Conservation (phyloP, 2,113 vertebrate species). For the Oryzias woworae region DNA sequence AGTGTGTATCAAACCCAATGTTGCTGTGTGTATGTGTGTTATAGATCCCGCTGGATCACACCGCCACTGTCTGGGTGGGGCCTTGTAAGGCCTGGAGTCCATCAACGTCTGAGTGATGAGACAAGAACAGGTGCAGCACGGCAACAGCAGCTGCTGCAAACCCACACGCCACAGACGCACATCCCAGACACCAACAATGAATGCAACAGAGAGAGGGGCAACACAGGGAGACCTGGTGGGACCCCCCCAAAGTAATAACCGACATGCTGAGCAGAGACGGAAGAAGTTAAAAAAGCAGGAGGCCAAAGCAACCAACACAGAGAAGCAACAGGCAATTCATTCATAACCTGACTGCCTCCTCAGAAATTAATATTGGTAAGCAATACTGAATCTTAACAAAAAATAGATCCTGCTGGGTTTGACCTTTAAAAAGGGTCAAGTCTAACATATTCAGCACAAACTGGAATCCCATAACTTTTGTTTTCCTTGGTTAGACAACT, state of each 20-base stretch:
- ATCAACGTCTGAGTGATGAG: conserved; percentile 75
- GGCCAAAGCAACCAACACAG: conserved; percentile 1
- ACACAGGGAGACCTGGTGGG: conserved; percentile 12
- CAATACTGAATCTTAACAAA: not conserved
- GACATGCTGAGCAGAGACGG: conserved; percentile 1
- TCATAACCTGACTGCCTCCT: conserved; percentile 7
- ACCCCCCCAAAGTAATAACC: conserved; percentile 9
- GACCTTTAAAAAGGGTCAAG: conserved; percentile 22
- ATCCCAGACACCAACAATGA: conserved; percentile 40
- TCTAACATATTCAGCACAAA: conserved; percentile 9
- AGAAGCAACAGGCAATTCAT: conserved; percentile 8
- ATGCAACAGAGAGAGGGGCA: conserved; percentile 32
- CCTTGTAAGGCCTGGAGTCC: conserved; percentile 73
- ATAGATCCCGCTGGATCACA: conserved; percentile 32
- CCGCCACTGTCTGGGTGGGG: conserved; percentile 52
- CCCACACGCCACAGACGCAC: conserved; percentile 31
- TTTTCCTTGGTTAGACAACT: not conserved
- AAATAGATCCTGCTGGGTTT: conserved; percentile 12
- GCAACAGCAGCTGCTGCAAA: conserved; percentile 72
- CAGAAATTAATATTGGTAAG: conserved; percentile 2
- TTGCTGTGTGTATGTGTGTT: conserved; percentile 6
- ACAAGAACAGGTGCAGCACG: conserved; percentile 76
- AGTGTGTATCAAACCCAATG: not conserved
- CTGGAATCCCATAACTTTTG: conserved; percentile 25
- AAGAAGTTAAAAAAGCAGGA: conserved; percentile 18